Evolutionary conservation across 2,888 invertebrate species (phyloP).

Genomic region (Psylliodes chrysocephalus): DNA sequence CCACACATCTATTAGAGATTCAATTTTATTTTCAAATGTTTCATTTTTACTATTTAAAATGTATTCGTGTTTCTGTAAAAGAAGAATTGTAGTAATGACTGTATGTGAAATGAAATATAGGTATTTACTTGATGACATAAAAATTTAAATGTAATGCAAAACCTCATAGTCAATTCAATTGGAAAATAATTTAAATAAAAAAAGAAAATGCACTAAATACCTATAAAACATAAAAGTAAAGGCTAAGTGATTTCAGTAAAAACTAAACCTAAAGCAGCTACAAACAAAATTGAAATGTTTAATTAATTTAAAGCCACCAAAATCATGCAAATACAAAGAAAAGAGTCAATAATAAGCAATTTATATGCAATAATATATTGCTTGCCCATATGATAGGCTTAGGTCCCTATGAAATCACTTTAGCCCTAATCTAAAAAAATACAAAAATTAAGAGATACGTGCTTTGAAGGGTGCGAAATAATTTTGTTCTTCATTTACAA

Average conservation of each 20-base stretch:
- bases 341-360: conserved; percentile 10
- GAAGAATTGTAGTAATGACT: conserved; percentile 30
- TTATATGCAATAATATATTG: conserved; percentile 12
- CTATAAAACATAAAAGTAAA: conserved; percentile 26
- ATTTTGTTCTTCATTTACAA: conserved; percentile 50
- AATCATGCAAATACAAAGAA: conserved; percentile 4
- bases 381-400: conserved; percentile 22
- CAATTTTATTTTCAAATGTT: conserved; percentile 56
- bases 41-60: conserved; percentile 59
- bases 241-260: conserved; percentile 37
- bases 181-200: conserved; percentile 19
- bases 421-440: conserved; percentile 51
- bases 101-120: neutral
- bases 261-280: conserved; percentile 29
- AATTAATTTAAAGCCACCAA: conserved; percentile 10
- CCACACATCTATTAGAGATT: conserved; percentile 59
- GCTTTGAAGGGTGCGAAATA: conserved; percentile 59
- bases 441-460: conserved; percentile 57
- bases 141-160: neutral
- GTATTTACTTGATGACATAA: neutral
- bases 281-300: neutral
- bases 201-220: conserved; percentile 31
- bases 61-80: conserved; percentile 59
- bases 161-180: neutral
- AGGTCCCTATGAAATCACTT: conserved; percentile 55